Evolutionary conservation across 2,888 invertebrate genomes (phyloP).

Genomic region (Caenorhabditis sp.): DNA sequence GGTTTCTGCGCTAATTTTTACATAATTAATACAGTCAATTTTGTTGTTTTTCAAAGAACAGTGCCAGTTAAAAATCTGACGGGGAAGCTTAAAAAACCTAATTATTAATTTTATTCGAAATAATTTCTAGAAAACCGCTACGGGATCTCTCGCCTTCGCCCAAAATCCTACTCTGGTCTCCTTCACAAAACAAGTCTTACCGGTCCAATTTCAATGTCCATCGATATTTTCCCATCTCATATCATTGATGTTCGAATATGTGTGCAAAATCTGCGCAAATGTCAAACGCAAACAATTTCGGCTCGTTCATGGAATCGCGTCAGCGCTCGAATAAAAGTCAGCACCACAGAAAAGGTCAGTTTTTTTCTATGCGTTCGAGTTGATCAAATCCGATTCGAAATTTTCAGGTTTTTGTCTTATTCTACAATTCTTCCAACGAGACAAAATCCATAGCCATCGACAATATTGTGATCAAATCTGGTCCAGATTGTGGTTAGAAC

Average conservation of each 20-base stretch:
- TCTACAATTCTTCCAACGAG: constrained; percentile 46
- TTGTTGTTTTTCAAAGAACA: too few relatives aligned
- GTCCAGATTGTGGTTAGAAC: background rate
- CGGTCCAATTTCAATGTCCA: constrained; percentile 51
- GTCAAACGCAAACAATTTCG: constrained; percentile 47
- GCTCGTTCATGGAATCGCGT: constrained; percentile 57
- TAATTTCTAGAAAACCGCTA: constrained; percentile 52
- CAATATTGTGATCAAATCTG: constrained; percentile 45
- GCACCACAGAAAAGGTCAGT: constrained; percentile 47
- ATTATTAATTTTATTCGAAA: too few relatives aligned
- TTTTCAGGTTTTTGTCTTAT: constrained; percentile 54
- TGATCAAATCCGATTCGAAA: too few relatives aligned
- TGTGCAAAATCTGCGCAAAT: constrained; percentile 52
- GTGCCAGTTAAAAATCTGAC: too few relatives aligned
- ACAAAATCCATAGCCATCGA: constrained; percentile 56
- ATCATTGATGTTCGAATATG: constrained; percentile 55
- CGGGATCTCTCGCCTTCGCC: constrained; percentile 49
- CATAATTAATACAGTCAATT: too few relatives aligned
- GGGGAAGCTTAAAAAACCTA: too few relatives aligned
- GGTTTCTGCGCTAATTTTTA: too few relatives aligned
- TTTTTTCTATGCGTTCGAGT: too few relatives aligned
- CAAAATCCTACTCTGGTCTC: constrained; percentile 52
- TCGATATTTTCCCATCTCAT: constrained; percentile 58
- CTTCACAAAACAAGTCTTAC: constrained; percentile 28
- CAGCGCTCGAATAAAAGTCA: constrained; percentile 55